Conservation (phyloP, 2,888 invertebrate species). For the Carcina quercana region DNA sequence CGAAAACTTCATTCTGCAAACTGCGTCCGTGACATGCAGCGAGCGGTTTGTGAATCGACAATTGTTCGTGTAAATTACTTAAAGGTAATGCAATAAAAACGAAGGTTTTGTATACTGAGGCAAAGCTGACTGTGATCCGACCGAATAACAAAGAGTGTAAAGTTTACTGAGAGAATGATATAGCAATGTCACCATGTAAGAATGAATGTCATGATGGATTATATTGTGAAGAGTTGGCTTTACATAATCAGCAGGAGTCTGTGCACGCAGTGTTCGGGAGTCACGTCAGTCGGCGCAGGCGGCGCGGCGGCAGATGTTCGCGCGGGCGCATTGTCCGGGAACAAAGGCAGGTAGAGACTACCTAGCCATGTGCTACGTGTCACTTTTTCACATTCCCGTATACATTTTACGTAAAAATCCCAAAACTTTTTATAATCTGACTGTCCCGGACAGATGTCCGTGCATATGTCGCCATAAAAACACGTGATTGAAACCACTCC, state of each 20-base stretch:
- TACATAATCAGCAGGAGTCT: conserved; percentile 26
- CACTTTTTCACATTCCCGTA: conserved; percentile 56
- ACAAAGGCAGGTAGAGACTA: conserved; percentile 69
- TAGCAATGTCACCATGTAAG: conserved; percentile 24
- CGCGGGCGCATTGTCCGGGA: conserved; percentile 53
- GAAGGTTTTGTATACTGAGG: too few relatives aligned
- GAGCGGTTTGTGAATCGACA: conserved; percentile 3
- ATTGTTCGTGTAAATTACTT: neutral
- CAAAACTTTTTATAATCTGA: conserved; percentile 61
- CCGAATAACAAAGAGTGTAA: too few relatives aligned
- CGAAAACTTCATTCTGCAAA: conserved; percentile 6
- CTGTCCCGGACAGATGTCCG: conserved; percentile 54
- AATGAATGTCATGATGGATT: conserved; percentile 34
- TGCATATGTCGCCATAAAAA: conserved; percentile 57
- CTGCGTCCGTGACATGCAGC: conserved; percentile 8
- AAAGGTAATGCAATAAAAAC: too few relatives aligned
- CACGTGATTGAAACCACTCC: conserved; percentile 15
- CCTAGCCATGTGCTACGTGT: conserved; percentile 67
- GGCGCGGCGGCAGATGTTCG: conserved; percentile 65
- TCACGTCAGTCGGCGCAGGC: conserved; percentile 36
- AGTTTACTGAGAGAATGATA: too few relatives aligned
- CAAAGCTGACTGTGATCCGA: too few relatives aligned
- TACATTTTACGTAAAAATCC: conserved; percentile 58
- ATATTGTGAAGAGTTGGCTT: conserved; percentile 24
- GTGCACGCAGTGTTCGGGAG: conserved; percentile 27